Percentiles rank a stretch among this genome's conserved stretches.
Evolutionary conservation across 2,113 vertebrate species (phyloP).

Genomic region (Sakesphorus luctuosus): DNA sequence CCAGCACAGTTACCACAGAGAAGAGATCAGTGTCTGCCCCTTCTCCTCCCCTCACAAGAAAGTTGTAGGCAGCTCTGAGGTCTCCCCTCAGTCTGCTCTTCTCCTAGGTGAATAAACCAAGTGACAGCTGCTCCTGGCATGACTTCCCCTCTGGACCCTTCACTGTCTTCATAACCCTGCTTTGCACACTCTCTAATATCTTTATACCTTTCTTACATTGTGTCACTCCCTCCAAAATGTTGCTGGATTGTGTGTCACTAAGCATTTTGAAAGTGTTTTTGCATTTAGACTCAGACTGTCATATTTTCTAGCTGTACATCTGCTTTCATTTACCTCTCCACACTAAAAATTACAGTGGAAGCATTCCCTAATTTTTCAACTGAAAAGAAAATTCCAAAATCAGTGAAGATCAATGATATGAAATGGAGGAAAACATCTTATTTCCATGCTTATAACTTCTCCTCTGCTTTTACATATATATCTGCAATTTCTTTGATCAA

Average conservation of each 20-base stretch:
- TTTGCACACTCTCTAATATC: not conserved
- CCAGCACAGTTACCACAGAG: not conserved
- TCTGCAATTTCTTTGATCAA: no score
- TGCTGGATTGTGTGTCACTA: not conserved
- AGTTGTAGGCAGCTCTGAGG: not conserved
- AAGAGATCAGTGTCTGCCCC: not conserved
- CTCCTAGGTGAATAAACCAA: not conserved
- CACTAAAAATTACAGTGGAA: no score
- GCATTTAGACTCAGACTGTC: no score
- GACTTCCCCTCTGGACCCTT: not conserved
- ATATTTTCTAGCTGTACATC: no score
- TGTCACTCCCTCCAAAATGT: not conserved
- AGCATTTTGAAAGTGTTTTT: not conserved
- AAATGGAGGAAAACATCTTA: no score
- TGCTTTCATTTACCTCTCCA: no score
- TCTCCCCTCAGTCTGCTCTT: not conserved
- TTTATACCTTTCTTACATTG: not conserved
- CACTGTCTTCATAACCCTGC: not conserved
- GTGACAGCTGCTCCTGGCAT: not conserved
- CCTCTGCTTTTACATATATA: no score
- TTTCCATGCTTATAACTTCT: no score
- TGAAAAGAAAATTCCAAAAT: no score
- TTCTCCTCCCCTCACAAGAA: not conserved
- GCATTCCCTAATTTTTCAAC: no score
- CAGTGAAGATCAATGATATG: no score